Conservation (phyloP, 1,140 invertebrate species). For the Epicauta chinensis region DNA sequence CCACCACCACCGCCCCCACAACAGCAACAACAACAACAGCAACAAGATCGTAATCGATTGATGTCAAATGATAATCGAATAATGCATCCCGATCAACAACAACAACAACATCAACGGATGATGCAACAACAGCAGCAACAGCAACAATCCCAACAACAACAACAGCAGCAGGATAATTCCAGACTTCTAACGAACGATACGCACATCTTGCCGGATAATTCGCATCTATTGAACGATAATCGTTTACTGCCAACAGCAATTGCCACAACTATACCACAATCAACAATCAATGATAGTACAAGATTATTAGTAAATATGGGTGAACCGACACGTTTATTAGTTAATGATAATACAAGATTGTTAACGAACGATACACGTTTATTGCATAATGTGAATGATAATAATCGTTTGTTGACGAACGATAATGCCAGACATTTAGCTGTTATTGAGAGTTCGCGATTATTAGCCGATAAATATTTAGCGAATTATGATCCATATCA, state of each 20-base stretch:
- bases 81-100: conserved; percentile 26
- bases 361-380: conserved; percentile 34
- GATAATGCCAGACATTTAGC: conserved; percentile 33
- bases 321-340: conserved; percentile 32
- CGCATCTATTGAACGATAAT: conserved; percentile 28
- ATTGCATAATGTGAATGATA: conserved; percentile 32
- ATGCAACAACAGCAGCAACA: conserved; percentile 15
- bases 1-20: conserved; percentile 10
- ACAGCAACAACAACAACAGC: conserved; percentile 13
- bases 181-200: conserved; percentile 29
- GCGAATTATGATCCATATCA: conserved; percentile 41
- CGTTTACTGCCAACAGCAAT: conserved; percentile 25
- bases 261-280: conserved; percentile 17
- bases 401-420: conserved; percentile 20
- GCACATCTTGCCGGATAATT: conserved; percentile 30
- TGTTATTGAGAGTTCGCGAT: conserved; percentile 32
- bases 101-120: conserved; percentile 20
- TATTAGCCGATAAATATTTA: conserved; percentile 41
- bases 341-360: conserved; percentile 32
- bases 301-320: conserved; percentile 34
- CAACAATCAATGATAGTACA: conserved; percentile 25
- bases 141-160: background rate
- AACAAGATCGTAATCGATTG: conserved; percentile 13
- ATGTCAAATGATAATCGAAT: conserved; percentile 24
- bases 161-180: conserved; percentile 17